phyloP scores from a whole-genome alignment of 2,113 vertebrate genomes.

The Chaetodon auriga region DNA sequence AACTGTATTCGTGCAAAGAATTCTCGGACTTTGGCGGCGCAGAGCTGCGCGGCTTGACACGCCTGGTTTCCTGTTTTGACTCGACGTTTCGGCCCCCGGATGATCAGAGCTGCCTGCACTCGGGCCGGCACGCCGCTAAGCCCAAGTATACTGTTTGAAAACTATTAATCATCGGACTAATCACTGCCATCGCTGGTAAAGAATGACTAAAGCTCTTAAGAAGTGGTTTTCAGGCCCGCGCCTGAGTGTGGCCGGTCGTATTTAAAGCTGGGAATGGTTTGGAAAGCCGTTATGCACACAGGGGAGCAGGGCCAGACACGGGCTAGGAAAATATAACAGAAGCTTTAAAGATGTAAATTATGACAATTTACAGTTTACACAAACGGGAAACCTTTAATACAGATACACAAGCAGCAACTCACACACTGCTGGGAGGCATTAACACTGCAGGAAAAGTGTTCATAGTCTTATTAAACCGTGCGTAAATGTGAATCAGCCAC shows the following conservation, averaged over 20 bases:
- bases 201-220: background rate
- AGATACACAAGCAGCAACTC: background rate
- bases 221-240: background rate
- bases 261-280: conserved; percentile 27
- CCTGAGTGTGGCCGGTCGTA: background rate
- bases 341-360: conserved; percentile 17
- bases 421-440: background rate
- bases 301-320: background rate
- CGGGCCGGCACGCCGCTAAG: background rate
- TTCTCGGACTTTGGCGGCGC: background rate
- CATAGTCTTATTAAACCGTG: background rate
- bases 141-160: background rate
- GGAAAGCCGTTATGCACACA: background rate
- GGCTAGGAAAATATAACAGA: conserved; percentile 10
- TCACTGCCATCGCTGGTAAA: conserved; percentile 21
- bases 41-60: background rate
- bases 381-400: background rate
- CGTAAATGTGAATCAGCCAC: background rate
- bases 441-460: background rate
- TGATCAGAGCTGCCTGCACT: conserved; percentile 19
- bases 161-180: conserved; percentile 28
- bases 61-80: conserved; percentile 48
- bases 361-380: conserved; percentile 5
- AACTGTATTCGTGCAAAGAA: background rate
- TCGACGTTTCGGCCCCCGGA: conserved; percentile 4